Conservation (phyloP, 2,888 invertebrate species). For the Cephus nigrinus region DNA sequence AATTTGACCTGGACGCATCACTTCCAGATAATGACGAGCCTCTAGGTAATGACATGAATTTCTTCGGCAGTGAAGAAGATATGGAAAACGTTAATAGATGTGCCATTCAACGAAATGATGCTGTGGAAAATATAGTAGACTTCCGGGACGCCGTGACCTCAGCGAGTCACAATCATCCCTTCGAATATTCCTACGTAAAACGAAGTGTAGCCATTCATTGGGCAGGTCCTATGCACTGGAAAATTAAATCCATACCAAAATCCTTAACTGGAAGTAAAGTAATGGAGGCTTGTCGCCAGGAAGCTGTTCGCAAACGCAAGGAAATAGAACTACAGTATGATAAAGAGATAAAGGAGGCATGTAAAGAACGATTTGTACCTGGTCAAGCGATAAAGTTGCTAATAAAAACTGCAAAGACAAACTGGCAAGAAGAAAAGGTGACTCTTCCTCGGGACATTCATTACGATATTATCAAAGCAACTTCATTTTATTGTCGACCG, state of each 20-base stretch:
- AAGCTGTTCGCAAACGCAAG: slow-evolving; percentile 31
- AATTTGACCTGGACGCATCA: slow-evolving; percentile 55
- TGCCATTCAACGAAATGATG: slow-evolving; percentile 3
- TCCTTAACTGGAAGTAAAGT: slow-evolving; percentile 52
- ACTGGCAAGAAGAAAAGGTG: slow-evolving; percentile 46
- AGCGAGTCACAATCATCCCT: slow-evolving; percentile 16
- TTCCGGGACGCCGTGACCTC: slow-evolving; percentile 32
- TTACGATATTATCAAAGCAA: slow-evolving; percentile 28
- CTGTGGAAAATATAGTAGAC: slow-evolving; percentile 43
- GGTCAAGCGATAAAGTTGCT: slow-evolving; percentile 26
- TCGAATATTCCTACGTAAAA: slow-evolving; percentile 53
- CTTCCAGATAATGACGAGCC: slow-evolving; percentile 30
- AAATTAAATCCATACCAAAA: slow-evolving; percentile 69
- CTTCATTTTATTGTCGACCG: slow-evolving; percentile 32
- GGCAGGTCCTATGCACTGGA: slow-evolving; percentile 90
- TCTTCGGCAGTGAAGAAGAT: slow-evolving; percentile 25
- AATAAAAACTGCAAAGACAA: slow-evolving; percentile 32
- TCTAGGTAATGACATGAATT: slow-evolving; percentile 11
- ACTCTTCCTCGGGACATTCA: slow-evolving; percentile 40
- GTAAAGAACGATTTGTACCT: slow-evolving; percentile 22
- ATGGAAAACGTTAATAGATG: slow-evolving; percentile 30
- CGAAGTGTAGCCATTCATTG: slow-evolving; percentile 65
- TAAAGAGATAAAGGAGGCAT: slow-evolving; percentile 13
- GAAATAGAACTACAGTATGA: slow-evolving; percentile 31
- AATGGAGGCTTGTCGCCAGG: slow-evolving; percentile 33